These are phyloP conservation scores for Elachura formosa DNA, from an alignment of 2,113 vertebrate genomes.

Conservation along the genomic window DNA sequence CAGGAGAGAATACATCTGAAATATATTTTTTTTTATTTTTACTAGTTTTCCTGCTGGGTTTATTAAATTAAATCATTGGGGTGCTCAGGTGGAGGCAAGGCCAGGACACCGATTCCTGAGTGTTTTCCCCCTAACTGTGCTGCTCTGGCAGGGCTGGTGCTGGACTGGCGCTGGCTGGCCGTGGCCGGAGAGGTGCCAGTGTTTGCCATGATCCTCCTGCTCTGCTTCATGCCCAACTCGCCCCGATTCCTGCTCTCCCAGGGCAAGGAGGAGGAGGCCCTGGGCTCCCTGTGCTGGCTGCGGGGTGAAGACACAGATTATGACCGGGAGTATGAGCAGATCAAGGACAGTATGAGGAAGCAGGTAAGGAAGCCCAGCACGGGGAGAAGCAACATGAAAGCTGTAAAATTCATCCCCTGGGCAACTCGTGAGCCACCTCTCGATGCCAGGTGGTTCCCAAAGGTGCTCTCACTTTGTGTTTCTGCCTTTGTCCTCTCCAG, in stretches of 20 bases:
- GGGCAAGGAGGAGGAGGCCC: constrained; percentile 73
- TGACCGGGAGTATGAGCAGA: constrained; percentile 72
- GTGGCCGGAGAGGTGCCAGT: constrained; percentile 81
- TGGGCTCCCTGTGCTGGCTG: constrained; percentile 81
- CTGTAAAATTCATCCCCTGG: neutral
- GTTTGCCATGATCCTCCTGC: constrained; percentile 78
- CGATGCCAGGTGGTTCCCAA: neutral
- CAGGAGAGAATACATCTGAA: neutral
- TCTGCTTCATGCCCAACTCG: constrained; percentile 89
- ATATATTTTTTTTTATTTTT: neutral
- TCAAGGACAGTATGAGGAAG: constrained; percentile 70
- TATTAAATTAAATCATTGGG: neutral
- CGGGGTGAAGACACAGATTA: constrained; percentile 74
- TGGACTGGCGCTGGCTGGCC: constrained; percentile 92
- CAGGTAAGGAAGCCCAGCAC: constrained; percentile 53
- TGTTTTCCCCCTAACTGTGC: neutral
- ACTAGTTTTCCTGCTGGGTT: neutral
- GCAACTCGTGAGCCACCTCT: neutral
- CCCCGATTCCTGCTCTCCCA: constrained; percentile 88
- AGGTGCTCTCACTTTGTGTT: rapidly evolving
- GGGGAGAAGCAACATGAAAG: neutral
- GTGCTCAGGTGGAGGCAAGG: neutral
- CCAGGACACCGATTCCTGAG: neutral
- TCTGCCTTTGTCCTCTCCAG: constrained; percentile 14
- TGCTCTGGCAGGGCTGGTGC: constrained; percentile 72